phyloP scores from a whole-genome alignment of 2,797 vertebrate species.

The Lepus oiostolus region DNA sequence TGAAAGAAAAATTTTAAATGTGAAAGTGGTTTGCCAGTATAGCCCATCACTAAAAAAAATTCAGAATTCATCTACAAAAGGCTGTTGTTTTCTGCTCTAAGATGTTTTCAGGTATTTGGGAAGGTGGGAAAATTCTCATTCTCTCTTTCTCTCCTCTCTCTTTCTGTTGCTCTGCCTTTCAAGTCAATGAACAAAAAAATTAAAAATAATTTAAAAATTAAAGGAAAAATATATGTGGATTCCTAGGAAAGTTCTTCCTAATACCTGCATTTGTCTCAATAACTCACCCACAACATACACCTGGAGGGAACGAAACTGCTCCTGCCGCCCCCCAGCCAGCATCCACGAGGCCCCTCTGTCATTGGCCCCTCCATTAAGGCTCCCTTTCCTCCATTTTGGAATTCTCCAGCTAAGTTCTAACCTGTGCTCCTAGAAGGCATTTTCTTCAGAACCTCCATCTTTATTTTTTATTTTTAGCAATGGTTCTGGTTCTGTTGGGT shows the following conservation, averaged over 20 bases:
- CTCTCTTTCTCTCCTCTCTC: too few relatives aligned
- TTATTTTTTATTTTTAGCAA: too few relatives aligned
- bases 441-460: background rate
- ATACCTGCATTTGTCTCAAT: background rate
- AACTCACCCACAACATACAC: background rate
- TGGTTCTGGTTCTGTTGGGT: background rate
- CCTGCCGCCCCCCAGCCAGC: background rate
- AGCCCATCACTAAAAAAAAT: background rate
- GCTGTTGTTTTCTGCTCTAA: background rate
- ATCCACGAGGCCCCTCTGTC: background rate
- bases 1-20: constrained; percentile 23
- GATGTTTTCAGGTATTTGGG: too few relatives aligned
- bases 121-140: too few relatives aligned
- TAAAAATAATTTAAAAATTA: too few relatives aligned
- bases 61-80: background rate
- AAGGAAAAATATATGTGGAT: background rate
- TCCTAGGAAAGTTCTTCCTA: background rate
- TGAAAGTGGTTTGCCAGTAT: constrained; percentile 6
- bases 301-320: background rate
- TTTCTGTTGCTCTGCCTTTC: too few relatives aligned
- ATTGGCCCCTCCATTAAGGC: background rate
- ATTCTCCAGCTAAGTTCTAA: background rate
- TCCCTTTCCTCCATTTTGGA: background rate
- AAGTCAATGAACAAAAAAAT: too few relatives aligned
- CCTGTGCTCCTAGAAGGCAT: too few relatives aligned